Conservation (phyloP, 1,140 invertebrate species). For the Helicoverpa zea region DNA sequence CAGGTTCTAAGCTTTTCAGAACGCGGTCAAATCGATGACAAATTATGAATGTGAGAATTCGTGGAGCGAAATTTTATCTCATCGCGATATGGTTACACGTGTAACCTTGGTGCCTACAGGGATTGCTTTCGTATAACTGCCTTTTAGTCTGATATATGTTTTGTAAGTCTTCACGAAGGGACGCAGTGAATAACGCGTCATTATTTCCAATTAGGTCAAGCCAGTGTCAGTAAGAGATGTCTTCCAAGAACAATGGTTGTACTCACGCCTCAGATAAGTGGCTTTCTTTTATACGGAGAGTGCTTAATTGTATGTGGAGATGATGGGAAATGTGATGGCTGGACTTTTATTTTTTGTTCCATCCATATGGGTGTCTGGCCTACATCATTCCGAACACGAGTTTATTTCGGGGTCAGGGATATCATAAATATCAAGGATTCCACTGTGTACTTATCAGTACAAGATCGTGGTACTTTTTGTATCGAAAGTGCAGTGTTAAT, state of each 20-base stretch:
- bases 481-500: constrained; percentile 80
- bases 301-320: constrained; percentile 76
- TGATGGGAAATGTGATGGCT: constrained; percentile 67
- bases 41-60: constrained; percentile 59
- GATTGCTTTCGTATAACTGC: constrained; percentile 57
- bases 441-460: constrained; percentile 44
- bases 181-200: constrained; percentile 79
- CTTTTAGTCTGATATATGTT: constrained; percentile 68
- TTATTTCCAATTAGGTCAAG: constrained; percentile 86
- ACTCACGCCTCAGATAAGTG: constrained; percentile 79
- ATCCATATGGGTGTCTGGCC: constrained; percentile 56
- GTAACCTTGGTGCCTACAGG: constrained; percentile 46
- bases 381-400: constrained; percentile 55
- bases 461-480: constrained; percentile 56
- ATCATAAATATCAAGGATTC: constrained; percentile 48
- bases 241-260: constrained; percentile 82
- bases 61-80: constrained; percentile 67
- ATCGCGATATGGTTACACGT: constrained; percentile 54
- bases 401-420: constrained; percentile 53
- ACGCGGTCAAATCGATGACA: constrained; percentile 70
- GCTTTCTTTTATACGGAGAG: constrained; percentile 77
- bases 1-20: not conserved
- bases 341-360: constrained; percentile 61
- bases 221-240: constrained; percentile 74
- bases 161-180: constrained; percentile 73